phyloP scores from a whole-genome alignment of 2,113 vertebrate species.

The Illadopsis cleaveri region DNA sequence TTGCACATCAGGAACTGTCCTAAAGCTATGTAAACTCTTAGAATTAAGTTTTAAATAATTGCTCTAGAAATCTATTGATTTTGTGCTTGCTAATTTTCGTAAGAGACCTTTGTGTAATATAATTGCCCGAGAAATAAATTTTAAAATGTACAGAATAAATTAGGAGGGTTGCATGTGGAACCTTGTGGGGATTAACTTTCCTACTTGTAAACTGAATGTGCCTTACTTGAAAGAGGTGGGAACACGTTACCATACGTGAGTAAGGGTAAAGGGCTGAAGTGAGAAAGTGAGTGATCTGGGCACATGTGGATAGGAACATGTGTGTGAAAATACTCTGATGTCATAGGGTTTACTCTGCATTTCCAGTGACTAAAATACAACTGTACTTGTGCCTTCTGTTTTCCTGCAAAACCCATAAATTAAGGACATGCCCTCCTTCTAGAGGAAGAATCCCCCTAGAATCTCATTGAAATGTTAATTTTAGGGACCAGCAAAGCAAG shows the following conservation, averaged over 20 bases:
- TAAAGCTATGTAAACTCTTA: neutral
- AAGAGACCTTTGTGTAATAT: neutral
- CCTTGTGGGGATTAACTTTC: neutral
- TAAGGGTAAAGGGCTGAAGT: neutral
- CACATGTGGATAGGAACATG: neutral
- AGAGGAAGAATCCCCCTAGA: neutral
- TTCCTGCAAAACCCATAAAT: neutral
- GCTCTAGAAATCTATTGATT: neutral
- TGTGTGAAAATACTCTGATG: neutral
- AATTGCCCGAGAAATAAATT: neutral
- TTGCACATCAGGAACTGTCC: neutral
- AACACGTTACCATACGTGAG: neutral
- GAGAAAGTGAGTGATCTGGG: accelerated
- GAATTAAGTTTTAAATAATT: neutral
- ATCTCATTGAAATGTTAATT: neutral
- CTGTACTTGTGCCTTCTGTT: neutral
- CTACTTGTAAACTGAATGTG: neutral
- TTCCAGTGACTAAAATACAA: neutral
- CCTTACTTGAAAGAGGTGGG: neutral
- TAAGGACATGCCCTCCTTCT: neutral
- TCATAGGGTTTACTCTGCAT: neutral
- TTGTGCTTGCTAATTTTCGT: neutral
- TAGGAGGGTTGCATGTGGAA: neutral
- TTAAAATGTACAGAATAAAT: neutral
- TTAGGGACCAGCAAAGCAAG: neutral